A percentile compares a stretch with the other conserved stretches of the same genome.
Evolutionary conservation across 37 sponge, comb jelly and placozoan species (phyloP).

Genomic region (Crambe crambe): DNA sequence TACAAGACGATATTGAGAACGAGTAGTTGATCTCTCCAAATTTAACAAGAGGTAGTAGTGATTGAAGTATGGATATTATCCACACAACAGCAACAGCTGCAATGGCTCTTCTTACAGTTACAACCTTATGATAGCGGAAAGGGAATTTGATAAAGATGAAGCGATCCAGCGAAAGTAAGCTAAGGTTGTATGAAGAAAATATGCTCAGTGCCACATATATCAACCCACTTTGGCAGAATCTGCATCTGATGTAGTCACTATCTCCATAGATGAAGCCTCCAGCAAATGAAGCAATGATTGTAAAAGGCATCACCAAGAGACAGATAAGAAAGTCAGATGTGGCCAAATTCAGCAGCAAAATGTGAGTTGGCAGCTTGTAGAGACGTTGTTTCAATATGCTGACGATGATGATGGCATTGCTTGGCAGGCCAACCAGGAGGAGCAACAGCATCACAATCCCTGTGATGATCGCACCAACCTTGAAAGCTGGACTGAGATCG

Average conservation of each 20-base stretch:
- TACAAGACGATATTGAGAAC: slow-evolving; percentile 18
- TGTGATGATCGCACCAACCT: not conserved
- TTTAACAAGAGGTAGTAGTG: slow-evolving; percentile 40
- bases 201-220: slow-evolving; percentile 18
- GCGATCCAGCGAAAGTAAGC: slow-evolving; percentile 53
- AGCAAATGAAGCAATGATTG: no score
- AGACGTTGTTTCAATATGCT: slow-evolving; percentile 11
- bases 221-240: slow-evolving; percentile 25
- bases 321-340: slow-evolving; percentile 28
- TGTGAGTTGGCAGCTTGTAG: slow-evolving; percentile 51
- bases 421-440: slow-evolving; percentile 42
- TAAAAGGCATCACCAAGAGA: slow-evolving; percentile 16
- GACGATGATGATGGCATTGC: slow-evolving; percentile 32
- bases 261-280: slow-evolving; percentile 35
- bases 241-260: slow-evolving; percentile 42
- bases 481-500: not conserved
- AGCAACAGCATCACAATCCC: slow-evolving; percentile 26
- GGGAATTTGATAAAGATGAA: slow-evolving; percentile 39
- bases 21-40: slow-evolving; percentile 56
- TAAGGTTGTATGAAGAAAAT: slow-evolving; percentile 33
- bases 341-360: slow-evolving; percentile 44
- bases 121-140: slow-evolving; percentile 26
- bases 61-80: slow-evolving; percentile 15
- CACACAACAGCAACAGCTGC: slow-evolving; percentile 13
- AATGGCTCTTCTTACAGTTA: slow-evolving; percentile 1